Conservation (phyloP, 2,797 vertebrate genomes). For the Poeciliopsis paucimaculata region DNA sequence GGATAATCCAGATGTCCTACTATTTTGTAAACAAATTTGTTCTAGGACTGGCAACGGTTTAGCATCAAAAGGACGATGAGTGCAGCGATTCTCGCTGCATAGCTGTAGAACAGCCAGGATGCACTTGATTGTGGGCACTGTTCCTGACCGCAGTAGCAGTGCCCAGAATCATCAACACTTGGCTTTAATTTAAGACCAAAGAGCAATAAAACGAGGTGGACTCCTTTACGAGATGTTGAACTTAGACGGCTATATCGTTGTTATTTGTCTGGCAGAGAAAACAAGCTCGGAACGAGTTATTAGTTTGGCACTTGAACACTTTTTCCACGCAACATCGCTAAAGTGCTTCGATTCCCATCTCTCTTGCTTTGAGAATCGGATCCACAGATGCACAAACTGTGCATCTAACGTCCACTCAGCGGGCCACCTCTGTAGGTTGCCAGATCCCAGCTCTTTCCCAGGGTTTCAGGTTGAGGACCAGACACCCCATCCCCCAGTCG, state of each 20-base stretch:
- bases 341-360: not conserved
- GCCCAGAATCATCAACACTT: not conserved
- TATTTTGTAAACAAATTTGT: not conserved
- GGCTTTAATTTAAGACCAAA: not conserved
- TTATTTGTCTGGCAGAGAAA: not conserved
- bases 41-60: not conserved
- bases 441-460: conserved; percentile 68
- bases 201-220: not conserved
- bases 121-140: not conserved
- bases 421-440: conserved; percentile 57
- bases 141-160: not conserved
- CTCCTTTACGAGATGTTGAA: not conserved
- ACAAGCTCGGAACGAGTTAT: not conserved
- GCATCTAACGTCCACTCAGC: conserved; percentile 49
- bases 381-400: conserved; percentile 12
- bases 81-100: not conserved
- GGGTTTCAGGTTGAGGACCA: conserved; percentile 70
- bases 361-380: conserved; percentile 12
- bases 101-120: not conserved
- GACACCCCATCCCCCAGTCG: conserved; percentile 52
- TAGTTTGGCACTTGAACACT: not conserved
- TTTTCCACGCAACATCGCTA: conserved; percentile 2
- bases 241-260: not conserved
- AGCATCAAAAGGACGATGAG: not conserved
- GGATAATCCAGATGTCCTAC: not conserved